Evolutionary conservation across 2,113 vertebrate genomes (phyloP).

Genomic region (Hemiprocne comata): DNA sequence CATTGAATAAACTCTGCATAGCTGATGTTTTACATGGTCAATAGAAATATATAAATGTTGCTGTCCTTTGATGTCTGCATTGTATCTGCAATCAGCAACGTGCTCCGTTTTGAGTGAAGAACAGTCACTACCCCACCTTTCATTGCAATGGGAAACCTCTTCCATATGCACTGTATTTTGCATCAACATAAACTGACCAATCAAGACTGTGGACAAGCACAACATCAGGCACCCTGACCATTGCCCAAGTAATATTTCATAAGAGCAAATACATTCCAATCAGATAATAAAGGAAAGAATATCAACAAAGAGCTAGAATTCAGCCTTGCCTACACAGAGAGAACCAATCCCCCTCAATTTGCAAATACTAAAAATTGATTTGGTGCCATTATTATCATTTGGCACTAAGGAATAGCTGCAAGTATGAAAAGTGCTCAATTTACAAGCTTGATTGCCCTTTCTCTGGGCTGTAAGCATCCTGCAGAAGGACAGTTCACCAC

Average conservation of each 20-base stretch:
- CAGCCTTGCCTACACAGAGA: background rate
- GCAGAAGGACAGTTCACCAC: background rate
- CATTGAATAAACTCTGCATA: background rate
- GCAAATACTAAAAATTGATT: background rate
- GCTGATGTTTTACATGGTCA: background rate
- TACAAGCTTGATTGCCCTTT: accelerated
- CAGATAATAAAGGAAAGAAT: accelerated
- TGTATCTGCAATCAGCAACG: background rate
- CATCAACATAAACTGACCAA: background rate
- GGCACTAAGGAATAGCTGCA: background rate
- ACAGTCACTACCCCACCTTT: background rate
- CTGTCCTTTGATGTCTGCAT: background rate
- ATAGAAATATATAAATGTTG: background rate
- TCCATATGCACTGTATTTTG: background rate
- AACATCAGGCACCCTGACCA: background rate
- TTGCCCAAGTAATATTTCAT: background rate
- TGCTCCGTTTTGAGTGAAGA: background rate
- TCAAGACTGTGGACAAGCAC: background rate
- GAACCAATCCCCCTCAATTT: accelerated
- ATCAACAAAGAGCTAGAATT: background rate
- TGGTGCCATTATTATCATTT: background rate
- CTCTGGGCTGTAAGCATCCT: background rate
- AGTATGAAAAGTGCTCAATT: background rate
- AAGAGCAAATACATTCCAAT: background rate
- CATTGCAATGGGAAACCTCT: background rate